A percentile compares a stretch with the other conserved stretches of the same genome.
Conservation (phyloP, 2,113 vertebrate genomes). For the Pedionomus torquatus region DNA sequence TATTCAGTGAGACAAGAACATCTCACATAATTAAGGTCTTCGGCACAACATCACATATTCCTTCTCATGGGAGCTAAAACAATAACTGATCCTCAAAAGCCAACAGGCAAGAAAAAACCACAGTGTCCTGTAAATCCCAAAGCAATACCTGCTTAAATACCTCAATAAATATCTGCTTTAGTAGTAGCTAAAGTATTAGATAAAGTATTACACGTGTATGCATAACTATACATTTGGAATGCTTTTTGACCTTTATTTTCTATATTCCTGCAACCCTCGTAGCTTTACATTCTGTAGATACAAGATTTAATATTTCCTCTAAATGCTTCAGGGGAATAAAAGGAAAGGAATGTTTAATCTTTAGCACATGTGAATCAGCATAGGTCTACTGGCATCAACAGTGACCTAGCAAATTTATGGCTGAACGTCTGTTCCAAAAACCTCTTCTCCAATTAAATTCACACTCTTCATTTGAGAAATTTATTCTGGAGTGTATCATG, state of each 20-base stretch:
- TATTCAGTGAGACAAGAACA: not conserved
- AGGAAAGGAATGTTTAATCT: not conserved
- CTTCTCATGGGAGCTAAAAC: not conserved
- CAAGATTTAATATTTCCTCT: constrained; percentile 18
- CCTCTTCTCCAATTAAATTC: not conserved
- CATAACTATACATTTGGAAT: not conserved
- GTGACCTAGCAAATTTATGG: not conserved
- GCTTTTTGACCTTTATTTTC: not conserved
- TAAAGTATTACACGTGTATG: not conserved
- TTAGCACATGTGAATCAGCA: not conserved
- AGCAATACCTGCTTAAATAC: too few relatives aligned
- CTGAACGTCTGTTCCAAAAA: not conserved
- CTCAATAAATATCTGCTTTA: not conserved
- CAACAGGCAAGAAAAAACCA: not conserved
- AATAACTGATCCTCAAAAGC: not conserved
- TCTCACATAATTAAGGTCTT: not conserved
- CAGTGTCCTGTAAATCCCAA: not conserved
- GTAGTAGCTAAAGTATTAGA: not conserved
- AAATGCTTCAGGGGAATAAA: not conserved
- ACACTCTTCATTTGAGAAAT: not conserved
- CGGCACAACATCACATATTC: not conserved
- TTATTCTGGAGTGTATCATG: not conserved
- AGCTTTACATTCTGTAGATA: not conserved
- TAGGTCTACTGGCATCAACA: not conserved
- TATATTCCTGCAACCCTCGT: not conserved